Conservation (phyloP, 2,113 vertebrate species). For the Macrotis lagotis region DNA sequence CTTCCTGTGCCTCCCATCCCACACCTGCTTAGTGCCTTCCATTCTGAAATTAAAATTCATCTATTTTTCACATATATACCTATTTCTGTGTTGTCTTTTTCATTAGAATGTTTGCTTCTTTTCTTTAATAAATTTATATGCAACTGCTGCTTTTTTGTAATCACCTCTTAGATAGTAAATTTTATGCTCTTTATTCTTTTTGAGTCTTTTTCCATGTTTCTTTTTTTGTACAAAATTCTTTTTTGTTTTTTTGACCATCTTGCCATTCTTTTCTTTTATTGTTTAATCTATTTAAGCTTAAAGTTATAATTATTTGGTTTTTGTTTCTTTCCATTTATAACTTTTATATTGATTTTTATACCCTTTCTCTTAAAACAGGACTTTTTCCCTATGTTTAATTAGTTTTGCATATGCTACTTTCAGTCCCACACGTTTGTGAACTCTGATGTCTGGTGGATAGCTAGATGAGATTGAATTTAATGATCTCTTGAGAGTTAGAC, state of each 20-base stretch:
- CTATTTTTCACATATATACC: not conserved
- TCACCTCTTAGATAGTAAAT: not conserved
- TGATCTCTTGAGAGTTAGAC: not conserved
- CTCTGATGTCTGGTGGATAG: not conserved
- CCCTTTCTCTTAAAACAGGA: not conserved
- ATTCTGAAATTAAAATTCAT: not conserved
- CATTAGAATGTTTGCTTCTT: not conserved
- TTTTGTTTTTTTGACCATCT: not conserved
- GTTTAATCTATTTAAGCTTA: not conserved
- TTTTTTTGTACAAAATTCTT: not conserved
- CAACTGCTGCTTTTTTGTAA: not conserved
- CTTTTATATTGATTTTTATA: not conserved
- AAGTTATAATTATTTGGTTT: not conserved
- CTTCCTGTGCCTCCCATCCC: not conserved
- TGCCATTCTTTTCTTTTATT: not conserved
- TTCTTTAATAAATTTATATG: not conserved
- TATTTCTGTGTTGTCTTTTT: not conserved
- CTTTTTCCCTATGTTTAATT: not conserved
- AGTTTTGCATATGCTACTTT: not conserved
- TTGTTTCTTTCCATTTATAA: not conserved
- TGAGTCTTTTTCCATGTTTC: not conserved
- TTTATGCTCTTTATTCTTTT: not conserved
- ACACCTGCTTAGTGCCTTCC: not conserved
- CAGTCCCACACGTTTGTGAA: not conserved
- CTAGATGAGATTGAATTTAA: not conserved